A percentile compares a stretch with the other conserved stretches of the same genome.
Evolutionary conservation across 1,140 invertebrate genomes (phyloP).

Genomic region (Glossosoma conforme): DNA sequence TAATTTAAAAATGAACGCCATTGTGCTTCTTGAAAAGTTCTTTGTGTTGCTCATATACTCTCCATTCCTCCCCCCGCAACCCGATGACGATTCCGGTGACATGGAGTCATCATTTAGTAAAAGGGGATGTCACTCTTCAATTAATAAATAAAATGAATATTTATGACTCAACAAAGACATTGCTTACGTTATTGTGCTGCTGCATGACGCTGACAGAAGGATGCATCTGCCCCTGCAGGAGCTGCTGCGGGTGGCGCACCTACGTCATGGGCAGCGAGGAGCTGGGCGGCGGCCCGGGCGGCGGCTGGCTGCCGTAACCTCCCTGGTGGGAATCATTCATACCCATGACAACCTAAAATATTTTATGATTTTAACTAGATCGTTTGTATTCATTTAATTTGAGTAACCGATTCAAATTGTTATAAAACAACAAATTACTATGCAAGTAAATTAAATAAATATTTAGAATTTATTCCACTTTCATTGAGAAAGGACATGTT

Average conservation of each 20-base stretch:
- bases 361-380: background rate
- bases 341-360: conserved; percentile 18
- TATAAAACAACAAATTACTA: background rate
- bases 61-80: no score
- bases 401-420: background rate
- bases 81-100: no score
- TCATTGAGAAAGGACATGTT: no score
- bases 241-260: conserved; percentile 14
- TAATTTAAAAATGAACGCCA: no score
- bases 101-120: no score
- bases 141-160: conserved; percentile 6
- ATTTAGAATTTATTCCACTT: no score
- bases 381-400: background rate
- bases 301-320: conserved; percentile 19
- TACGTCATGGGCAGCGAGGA: conserved; percentile 8
- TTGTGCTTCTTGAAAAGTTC: no score
- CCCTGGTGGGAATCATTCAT: conserved; percentile 14
- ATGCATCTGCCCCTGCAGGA: conserved; percentile 19
- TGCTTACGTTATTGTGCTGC: conserved; percentile 3
- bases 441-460: no score
- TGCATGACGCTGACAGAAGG: conserved; percentile 16
- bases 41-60: no score
- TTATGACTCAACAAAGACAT: background rate
- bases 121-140: no score
- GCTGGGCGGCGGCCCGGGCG: conserved; percentile 7